A percentile compares a stretch with the other conserved stretches of the same genome.
Conservation (phyloP, 2,797 vertebrate species). For the Bradypodion ventrale region DNA sequence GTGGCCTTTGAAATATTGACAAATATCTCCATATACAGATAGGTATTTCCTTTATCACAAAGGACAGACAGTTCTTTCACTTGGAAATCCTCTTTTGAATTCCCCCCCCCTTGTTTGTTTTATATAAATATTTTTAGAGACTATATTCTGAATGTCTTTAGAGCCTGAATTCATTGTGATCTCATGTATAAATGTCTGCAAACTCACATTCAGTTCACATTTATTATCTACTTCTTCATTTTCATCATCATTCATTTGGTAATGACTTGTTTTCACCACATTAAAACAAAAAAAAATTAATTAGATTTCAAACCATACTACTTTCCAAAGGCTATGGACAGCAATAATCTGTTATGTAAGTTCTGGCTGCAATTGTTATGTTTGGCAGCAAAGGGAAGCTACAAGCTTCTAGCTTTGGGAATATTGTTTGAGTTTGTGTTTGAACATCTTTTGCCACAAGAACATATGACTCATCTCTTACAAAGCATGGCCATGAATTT, state of each 20-base stretch:
- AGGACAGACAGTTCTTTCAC: background rate
- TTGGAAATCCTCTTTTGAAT: background rate
- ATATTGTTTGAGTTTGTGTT: slow-evolving; percentile 30
- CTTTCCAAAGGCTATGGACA: slow-evolving; percentile 47
- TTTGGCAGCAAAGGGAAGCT: background rate
- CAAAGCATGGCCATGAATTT: slow-evolving; percentile 11
- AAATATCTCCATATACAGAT: background rate
- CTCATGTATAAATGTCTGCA: background rate
- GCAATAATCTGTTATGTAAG: slow-evolving; percentile 41
- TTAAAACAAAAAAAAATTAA: slow-evolving; percentile 49
- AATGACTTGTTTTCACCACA: slow-evolving; percentile 31
- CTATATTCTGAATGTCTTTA: background rate
- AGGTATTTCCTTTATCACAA: background rate
- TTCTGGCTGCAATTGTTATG: slow-evolving; percentile 14
- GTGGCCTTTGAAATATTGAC: background rate
- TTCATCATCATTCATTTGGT: slow-evolving; percentile 5
- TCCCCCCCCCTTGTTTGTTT: background rate
- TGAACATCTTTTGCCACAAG: slow-evolving; percentile 15
- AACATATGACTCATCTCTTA: background rate
- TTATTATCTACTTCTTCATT: slow-evolving; percentile 22
- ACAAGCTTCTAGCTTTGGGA: slow-evolving; percentile 23
- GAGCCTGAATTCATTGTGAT: background rate
- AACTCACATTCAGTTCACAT: slow-evolving; percentile 38
- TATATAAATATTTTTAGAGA: background rate
- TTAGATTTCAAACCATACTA: slow-evolving; percentile 47